Conservation (phyloP, 2,797 vertebrate species). For the Hipposideros larvatus region DNA sequence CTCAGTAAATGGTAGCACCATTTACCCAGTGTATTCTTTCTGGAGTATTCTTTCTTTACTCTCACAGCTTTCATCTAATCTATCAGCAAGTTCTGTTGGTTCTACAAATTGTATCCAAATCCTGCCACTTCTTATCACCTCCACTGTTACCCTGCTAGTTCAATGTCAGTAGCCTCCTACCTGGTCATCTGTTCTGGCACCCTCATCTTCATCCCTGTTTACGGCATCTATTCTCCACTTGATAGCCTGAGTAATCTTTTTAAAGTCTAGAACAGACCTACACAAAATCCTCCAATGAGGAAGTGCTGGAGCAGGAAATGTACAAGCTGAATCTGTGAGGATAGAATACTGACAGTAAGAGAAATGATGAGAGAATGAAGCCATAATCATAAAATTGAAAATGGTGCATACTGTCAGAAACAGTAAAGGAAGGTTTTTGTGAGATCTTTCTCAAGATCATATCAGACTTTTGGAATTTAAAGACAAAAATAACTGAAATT, state of each 20-base stretch:
- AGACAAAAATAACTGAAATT: constrained; percentile 2
- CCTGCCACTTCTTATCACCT: background rate
- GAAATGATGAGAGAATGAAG: background rate
- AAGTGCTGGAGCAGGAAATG: background rate
- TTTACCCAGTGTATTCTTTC: background rate
- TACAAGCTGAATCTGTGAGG: background rate
- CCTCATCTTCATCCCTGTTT: background rate
- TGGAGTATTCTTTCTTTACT: background rate
- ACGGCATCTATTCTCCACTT: background rate
- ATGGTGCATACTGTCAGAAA: background rate
- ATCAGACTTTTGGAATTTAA: constrained; percentile 54
- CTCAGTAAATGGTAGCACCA: background rate
- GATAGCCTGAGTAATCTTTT: background rate
- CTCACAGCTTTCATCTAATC: background rate
- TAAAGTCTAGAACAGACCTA: background rate
- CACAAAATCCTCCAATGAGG: background rate
- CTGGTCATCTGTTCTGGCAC: background rate
- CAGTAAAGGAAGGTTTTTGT: background rate
- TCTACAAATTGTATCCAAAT: background rate
- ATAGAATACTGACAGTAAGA: background rate
- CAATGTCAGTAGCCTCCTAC: background rate
- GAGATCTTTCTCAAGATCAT: background rate
- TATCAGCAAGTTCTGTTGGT: background rate
- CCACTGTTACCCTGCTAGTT: background rate
- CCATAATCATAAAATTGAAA: constrained; percentile 22